phyloP scores from a whole-genome alignment of 2,888 invertebrate genomes.

The Drosophila gaucha region DNA sequence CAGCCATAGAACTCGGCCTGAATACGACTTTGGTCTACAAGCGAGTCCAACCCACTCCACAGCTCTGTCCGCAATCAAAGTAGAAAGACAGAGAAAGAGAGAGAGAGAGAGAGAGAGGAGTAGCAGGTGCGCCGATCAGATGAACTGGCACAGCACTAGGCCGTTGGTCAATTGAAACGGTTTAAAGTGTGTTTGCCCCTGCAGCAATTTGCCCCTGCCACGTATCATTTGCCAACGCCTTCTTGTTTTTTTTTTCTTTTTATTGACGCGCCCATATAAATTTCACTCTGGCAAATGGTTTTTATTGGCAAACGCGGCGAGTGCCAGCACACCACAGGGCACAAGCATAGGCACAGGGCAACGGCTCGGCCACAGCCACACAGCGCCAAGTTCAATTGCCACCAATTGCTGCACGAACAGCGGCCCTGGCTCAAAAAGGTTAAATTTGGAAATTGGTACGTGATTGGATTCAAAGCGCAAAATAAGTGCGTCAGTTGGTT shows the following conservation, averaged over 20 bases:
- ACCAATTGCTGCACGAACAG: slow-evolving; percentile 47
- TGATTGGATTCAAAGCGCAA: slow-evolving; percentile 80
- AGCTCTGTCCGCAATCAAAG: slow-evolving; percentile 32
- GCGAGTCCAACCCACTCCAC: slow-evolving; percentile 5
- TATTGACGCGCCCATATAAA: slow-evolving; percentile 73
- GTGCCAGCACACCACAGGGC: slow-evolving; percentile 21
- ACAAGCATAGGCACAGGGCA: background rate
- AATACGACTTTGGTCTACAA: slow-evolving; percentile 26
- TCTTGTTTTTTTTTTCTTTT: slow-evolving; percentile 19
- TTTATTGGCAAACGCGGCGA: slow-evolving; percentile 72
- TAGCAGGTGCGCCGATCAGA: slow-evolving; percentile 9
- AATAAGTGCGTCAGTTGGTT: slow-evolving; percentile 73
- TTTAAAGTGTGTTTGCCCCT: slow-evolving; percentile 66
- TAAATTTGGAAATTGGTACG: slow-evolving; percentile 79
- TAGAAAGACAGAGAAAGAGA: background rate
- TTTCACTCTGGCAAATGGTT: slow-evolving; percentile 78
- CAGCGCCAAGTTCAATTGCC: slow-evolving; percentile 52
- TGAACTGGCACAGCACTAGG: slow-evolving; percentile 14
- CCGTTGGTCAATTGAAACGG: slow-evolving; percentile 75
- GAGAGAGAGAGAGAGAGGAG: background rate
- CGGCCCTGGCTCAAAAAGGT: slow-evolving; percentile 66
- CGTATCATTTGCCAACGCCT: slow-evolving; percentile 44
- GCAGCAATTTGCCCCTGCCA: slow-evolving; percentile 44
- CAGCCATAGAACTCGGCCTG: slow-evolving; percentile 43
- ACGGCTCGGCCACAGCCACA: slow-evolving; percentile 15